These are phyloP conservation scores for Ylistrum balloti DNA, from an alignment of 1,140 invertebrate species.

Conservation along the genomic window DNA sequence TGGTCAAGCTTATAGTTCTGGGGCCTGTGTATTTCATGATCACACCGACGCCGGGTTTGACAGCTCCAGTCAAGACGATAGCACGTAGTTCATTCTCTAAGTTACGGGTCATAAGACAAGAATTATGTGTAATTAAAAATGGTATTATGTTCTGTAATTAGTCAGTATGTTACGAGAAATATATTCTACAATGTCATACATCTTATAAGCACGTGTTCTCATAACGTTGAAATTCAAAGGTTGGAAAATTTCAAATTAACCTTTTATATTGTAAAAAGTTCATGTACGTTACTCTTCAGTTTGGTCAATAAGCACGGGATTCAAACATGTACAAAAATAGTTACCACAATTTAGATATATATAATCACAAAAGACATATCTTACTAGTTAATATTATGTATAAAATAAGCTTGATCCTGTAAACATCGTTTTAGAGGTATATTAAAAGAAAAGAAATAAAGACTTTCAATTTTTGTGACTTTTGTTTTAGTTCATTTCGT, in stretches of 20 bases:
- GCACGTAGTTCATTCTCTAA: background rate
- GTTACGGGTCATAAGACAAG: background rate
- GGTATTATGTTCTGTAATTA: background rate
- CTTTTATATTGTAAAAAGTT: background rate
- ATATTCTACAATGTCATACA: background rate
- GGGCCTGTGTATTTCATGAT: background rate
- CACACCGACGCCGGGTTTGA: background rate
- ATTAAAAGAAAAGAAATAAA: background rate
- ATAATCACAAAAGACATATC: background rate
- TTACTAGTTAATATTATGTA: background rate
- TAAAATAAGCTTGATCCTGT: background rate
- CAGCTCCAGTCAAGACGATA: background rate
- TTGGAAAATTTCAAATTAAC: background rate
- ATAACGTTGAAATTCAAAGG: background rate
- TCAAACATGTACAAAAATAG: background rate
- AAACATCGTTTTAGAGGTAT: background rate
- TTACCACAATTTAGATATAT: background rate
- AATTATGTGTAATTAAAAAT: conserved; percentile 24
- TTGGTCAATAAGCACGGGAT: background rate
- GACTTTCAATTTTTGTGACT: background rate
- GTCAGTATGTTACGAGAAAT: background rate
- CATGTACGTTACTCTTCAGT: background rate
- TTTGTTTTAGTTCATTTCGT: background rate
- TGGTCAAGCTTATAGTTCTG: background rate
- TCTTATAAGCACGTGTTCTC: background rate